These are phyloP conservation scores for Lasiurus cinereus DNA, from an alignment of 2,113 vertebrate genomes.

Conservation along the genomic window DNA sequence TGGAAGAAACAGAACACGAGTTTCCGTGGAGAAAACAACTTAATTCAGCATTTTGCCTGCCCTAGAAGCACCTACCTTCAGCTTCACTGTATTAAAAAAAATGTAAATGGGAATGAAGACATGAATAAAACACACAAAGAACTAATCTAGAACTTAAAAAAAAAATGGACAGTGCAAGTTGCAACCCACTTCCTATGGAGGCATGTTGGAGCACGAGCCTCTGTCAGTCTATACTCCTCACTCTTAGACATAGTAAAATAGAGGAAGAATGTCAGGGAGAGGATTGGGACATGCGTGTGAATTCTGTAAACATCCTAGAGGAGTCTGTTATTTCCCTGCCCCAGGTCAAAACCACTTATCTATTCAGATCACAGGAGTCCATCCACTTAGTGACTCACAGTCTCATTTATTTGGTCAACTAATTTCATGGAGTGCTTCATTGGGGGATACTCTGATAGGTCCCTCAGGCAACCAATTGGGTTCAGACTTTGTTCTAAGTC, in stretches of 20 bases:
- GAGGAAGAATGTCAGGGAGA: not conserved
- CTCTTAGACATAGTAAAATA: not conserved
- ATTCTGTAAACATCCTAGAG: not conserved
- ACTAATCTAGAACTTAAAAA: slow-evolving; percentile 25
- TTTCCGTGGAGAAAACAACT: slow-evolving; percentile 60
- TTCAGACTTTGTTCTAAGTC: slow-evolving; percentile 11
- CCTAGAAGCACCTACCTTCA: slow-evolving; percentile 41
- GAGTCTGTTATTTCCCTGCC: not conserved
- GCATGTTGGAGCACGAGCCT: not conserved
- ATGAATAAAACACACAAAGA: not conserved
- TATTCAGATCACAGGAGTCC: not conserved
- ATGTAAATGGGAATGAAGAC: not conserved
- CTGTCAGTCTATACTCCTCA: not conserved
- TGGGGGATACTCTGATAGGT: not conserved
- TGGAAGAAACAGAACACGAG: not conserved
- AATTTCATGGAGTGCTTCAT: not conserved
- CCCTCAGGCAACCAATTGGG: not conserved
- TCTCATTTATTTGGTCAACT: not conserved
- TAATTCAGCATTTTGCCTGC: slow-evolving; percentile 42
- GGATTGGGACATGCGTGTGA: too few species aligned
- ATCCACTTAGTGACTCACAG: not conserved
- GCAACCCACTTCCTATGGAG: not conserved
- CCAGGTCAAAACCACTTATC: not conserved
- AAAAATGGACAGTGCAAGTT: not conserved
- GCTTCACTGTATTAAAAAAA: not conserved